phyloP scores from a whole-genome alignment of 2,113 vertebrate genomes.

The Tenebrosternarchus preto region DNA sequence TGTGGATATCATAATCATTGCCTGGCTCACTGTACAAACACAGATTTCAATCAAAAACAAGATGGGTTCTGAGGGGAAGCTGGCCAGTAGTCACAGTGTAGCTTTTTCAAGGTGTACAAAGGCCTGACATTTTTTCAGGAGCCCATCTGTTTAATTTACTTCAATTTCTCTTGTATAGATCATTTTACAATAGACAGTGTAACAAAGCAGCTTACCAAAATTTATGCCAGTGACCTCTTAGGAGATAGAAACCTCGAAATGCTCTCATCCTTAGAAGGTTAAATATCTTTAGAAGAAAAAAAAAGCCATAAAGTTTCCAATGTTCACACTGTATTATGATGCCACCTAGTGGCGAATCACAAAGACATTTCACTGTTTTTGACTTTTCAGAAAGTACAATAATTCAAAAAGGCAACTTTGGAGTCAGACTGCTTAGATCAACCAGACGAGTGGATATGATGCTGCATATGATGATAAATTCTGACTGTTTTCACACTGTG shows the following conservation, averaged over 20 bases:
- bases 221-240: neutral
- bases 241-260: no score
- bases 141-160: no score
- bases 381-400: neutral
- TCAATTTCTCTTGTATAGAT: neutral
- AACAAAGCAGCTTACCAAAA: neutral
- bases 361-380: neutral
- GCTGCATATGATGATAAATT: neutral
- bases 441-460: neutral
- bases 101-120: no score
- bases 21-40: neutral
- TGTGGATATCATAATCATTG: neutral
- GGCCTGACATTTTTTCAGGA: no score
- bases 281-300: neutral
- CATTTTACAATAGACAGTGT: neutral
- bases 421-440: neutral
- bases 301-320: neutral
- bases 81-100: no score
- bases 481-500: constrained; percentile 22
- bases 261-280: neutral
- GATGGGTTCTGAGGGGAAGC: no score
- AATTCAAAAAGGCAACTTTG: neutral
- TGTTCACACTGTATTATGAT: constrained; percentile 1
- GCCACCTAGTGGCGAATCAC: neutral
- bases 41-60: neutral